Percentiles rank a stretch among this genome's conserved stretches.
Evolutionary conservation across 2,888 invertebrate genomes (phyloP).

Genomic region (Hypercompe scribonia): DNA sequence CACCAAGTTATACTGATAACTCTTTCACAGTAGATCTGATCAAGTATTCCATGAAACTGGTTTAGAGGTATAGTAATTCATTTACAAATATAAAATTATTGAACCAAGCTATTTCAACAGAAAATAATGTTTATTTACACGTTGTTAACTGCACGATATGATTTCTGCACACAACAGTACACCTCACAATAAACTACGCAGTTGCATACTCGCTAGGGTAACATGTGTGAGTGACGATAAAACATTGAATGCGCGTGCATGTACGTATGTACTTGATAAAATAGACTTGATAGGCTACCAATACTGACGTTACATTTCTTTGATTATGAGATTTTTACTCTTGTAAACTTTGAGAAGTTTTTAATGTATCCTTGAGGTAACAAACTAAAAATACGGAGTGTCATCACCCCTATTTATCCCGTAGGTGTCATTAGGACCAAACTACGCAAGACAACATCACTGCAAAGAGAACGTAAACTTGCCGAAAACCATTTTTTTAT

Average conservation of each 20-base stretch:
- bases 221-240: slow-evolving; percentile 59
- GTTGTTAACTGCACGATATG: slow-evolving; percentile 40
- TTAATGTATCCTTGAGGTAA: neutral
- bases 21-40: no score
- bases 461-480: no score
- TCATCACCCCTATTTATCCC: no score
- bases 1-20: no score
- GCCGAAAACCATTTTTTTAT: no score
- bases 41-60: no score
- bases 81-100: slow-evolving; percentile 7
- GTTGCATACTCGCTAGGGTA: slow-evolving; percentile 66
- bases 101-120: slow-evolving; percentile 1
- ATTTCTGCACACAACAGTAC: slow-evolving; percentile 59
- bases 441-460: no score
- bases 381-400: neutral
- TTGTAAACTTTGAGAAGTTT: neutral
- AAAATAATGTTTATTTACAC: slow-evolving; percentile 33
- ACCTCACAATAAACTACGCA: slow-evolving; percentile 77
- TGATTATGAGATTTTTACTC: slow-evolving; percentile 18
- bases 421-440: no score
- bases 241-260: slow-evolving; percentile 59
- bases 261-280: slow-evolving; percentile 62
- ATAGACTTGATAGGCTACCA: slow-evolving; percentile 56
- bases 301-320: slow-evolving; percentile 42
- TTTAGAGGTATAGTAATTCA: neutral